phyloP scores from a whole-genome alignment of 2,888 invertebrate species.

The Campoplex nolae region DNA sequence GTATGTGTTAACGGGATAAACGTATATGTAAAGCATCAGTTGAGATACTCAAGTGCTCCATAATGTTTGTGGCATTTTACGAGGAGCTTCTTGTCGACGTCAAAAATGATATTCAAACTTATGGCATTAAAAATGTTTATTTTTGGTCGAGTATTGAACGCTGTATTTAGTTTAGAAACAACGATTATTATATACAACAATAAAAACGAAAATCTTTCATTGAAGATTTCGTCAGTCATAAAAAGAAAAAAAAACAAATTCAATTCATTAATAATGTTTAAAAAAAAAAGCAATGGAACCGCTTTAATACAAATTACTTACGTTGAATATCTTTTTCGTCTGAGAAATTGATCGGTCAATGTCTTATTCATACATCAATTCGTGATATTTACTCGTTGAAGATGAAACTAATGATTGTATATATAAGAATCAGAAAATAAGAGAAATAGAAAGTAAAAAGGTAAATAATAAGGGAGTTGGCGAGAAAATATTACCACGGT shows the following conservation, averaged over 20 bases:
- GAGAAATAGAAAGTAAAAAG: constrained; percentile 11
- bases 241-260: background rate
- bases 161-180: background rate
- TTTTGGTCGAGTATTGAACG: background rate
- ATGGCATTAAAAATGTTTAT: background rate
- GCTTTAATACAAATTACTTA: background rate
- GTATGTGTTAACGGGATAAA: constrained; percentile 22
- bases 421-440: constrained; percentile 13
- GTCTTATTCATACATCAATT: no score
- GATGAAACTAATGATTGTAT: background rate
- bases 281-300: background rate
- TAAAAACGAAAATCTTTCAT: no score
- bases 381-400: no score
- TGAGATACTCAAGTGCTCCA: background rate
- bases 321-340: no score
- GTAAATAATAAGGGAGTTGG: constrained; percentile 12
- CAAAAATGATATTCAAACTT: background rate
- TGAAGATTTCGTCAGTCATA: background rate
- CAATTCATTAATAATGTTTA: background rate
- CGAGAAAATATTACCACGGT: constrained; percentile 48
- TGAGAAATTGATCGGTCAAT: no score
- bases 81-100: background rate
- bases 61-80: background rate
- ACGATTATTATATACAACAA: background rate
- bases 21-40: background rate